Percentiles rank a stretch among this genome's conserved stretches.
Evolutionary conservation across 2,888 invertebrate genomes (phyloP).

Genomic region (Lobophora halterata): DNA sequence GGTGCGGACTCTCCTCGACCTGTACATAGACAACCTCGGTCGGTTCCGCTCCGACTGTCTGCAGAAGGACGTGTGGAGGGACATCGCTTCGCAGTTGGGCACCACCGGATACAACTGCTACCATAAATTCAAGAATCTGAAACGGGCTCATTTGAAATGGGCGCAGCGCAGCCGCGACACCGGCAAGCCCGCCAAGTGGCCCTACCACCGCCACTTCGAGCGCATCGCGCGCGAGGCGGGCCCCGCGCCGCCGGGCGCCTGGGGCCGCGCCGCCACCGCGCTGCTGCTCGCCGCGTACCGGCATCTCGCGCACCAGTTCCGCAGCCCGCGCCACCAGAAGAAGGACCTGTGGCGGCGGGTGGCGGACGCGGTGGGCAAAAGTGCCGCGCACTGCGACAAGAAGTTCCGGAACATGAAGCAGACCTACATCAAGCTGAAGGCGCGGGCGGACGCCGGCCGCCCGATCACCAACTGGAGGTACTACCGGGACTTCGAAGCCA

Average conservation of each 20-base stretch:
- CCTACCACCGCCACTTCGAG: constrained; percentile 66
- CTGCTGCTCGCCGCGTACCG: constrained; percentile 57
- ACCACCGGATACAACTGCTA: constrained; percentile 70
- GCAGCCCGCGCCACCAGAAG: constrained; percentile 61
- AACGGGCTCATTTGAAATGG: constrained; percentile 66
- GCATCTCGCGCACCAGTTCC: constrained; percentile 62
- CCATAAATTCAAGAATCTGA: constrained; percentile 70
- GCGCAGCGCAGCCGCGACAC: constrained; percentile 52
- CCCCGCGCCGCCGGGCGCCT: constrained; percentile 60
- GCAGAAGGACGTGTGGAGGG: constrained; percentile 71
- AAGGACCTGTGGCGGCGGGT: constrained; percentile 71
- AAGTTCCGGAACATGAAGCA: constrained; percentile 72
- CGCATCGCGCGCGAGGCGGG: constrained; percentile 64
- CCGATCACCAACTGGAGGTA: constrained; percentile 64
- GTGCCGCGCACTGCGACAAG: constrained; percentile 58
- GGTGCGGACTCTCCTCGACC: constrained; percentile 51
- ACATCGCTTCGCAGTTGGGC: constrained; percentile 57
- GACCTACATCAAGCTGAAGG: constrained; percentile 62
- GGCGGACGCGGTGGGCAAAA: constrained; percentile 52
- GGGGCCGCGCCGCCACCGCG: constrained; percentile 60
- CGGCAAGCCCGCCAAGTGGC: constrained; percentile 65
- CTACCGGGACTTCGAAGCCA: constrained; percentile 63
- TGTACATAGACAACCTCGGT: constrained; percentile 63
- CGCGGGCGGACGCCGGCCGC: constrained; percentile 48
- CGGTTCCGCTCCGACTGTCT: constrained; percentile 54